Evolutionary conservation across 92 coral and sea anemone species (phyloP), one percentile per base, ranked within the genome.

Genomic region (Paragorgia papillata): DNA sequence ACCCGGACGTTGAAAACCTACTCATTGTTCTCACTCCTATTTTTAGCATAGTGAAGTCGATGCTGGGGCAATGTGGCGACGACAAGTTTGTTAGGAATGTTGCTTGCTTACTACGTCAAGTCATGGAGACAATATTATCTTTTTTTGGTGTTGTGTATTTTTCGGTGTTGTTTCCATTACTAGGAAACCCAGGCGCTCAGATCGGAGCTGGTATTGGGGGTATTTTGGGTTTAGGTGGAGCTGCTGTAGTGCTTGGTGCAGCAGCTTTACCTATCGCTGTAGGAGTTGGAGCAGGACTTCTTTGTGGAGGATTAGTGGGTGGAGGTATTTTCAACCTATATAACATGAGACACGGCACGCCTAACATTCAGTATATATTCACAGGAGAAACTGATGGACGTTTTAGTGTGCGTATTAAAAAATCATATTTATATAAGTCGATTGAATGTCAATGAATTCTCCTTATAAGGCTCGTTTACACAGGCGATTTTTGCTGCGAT

Each of bases 61-160:
- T 90, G 9, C 25, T 90, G 25, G 59, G 48, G 29, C 78, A 81
- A 29, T 22, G 59, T 2, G 27, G 50, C 1, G 27, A 56, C 57
- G 6, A 37, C 12, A 12, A 37, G 43, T 37, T 37, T 37, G 43
- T 37, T 12, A 12, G 12, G 5, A 37, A 37, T 37, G 73, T 68
- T 32, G 80, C 65, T 48, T 46, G 30, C 35, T 82, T 87, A 2
- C 76, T 90, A 18, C 75, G 86, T 29, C 71, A 66, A 35, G 84
- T 88, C 27, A 79, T 88, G 7, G 83, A 80, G 66, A 58, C 48
- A 20, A 88, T 90, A n/a, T 87, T 90, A 28, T 84, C 82, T 15
- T 69, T 86, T 40, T 90, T 90, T 82, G 96, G 96, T 7, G 88
- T 90, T 8, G 39, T 90, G 27, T 90, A 90, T 82, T 62, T 74